phyloP scores from a whole-genome alignment of 2,888 invertebrate genomes.

The Mesopsocus fuscifrons region DNA sequence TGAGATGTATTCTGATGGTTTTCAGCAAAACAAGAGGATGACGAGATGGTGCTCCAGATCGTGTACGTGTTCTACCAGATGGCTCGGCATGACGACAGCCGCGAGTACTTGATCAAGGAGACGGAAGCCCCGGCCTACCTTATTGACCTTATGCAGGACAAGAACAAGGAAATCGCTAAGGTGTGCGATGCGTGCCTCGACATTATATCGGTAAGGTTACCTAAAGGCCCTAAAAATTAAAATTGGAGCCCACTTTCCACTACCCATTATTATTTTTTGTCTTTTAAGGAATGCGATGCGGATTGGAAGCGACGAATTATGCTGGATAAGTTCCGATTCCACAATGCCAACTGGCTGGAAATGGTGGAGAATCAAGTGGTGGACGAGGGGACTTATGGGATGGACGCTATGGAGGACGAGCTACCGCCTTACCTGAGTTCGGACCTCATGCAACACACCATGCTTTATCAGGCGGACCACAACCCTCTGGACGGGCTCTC shows the following conservation, averaged over 20 bases:
- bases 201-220: constrained; percentile 60
- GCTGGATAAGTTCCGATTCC: constrained; percentile 89
- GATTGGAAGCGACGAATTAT: constrained; percentile 90
- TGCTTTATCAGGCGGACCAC: constrained; percentile 23
- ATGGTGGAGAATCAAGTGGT: constrained; percentile 68
- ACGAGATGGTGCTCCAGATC: constrained; percentile 94
- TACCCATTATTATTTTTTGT: not conserved
- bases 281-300: constrained; percentile 45
- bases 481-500: constrained; percentile 20
- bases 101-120: constrained; percentile 65
- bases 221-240: too few relatives aligned
- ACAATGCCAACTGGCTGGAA: constrained; percentile 95
- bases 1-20: constrained; percentile 12
- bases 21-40: constrained; percentile 83
- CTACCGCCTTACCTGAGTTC: constrained; percentile 57
- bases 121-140: constrained; percentile 93
- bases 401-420: constrained; percentile 41
- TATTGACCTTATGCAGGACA: constrained; percentile 94
- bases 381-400: constrained; percentile 32
- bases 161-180: constrained; percentile 80
- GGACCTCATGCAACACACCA: constrained; percentile 41
- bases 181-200: constrained; percentile 91
- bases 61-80: constrained; percentile 88
- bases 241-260: not conserved
- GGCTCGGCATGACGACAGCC: constrained; percentile 56